Conservation (phyloP, 2,113 vertebrate genomes). For the Naja naja region DNA sequence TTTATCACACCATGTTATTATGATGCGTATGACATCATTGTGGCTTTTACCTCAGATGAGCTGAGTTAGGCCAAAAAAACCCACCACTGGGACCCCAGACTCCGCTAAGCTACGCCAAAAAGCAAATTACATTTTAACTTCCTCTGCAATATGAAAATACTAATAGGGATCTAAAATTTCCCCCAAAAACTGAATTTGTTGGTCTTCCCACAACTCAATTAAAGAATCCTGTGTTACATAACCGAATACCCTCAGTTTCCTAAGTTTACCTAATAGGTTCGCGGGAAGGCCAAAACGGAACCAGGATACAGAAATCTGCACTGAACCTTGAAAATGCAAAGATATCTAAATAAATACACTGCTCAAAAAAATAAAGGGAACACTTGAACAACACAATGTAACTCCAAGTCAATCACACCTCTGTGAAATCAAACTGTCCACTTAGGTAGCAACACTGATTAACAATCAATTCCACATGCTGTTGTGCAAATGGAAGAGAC, state of each 20-base stretch:
- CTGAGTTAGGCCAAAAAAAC: background rate
- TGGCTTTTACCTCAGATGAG: background rate
- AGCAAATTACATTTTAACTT: background rate
- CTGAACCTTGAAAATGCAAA: background rate
- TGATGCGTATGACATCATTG: background rate
- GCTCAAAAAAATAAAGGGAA: no score
- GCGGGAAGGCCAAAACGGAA: background rate
- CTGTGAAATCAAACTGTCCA: no score
- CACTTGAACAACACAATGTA: no score
- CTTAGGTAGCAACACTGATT: no score
- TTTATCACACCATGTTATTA: background rate
- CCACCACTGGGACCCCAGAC: background rate
- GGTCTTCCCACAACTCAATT: background rate
- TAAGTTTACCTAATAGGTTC: background rate
- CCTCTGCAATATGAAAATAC: background rate
- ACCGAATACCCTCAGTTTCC: background rate
- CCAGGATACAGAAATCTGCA: background rate
- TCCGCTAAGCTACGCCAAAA: background rate
- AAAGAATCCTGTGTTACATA: background rate
- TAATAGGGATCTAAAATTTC: background rate
- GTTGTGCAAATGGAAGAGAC: no score
- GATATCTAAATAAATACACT: background rate
- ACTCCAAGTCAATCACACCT: no score
- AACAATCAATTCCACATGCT: no score
- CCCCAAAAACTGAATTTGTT: background rate